Conservation (phyloP, 92 coral and sea anemone genomes). For the Epizoanthus rinbou region DNA sequence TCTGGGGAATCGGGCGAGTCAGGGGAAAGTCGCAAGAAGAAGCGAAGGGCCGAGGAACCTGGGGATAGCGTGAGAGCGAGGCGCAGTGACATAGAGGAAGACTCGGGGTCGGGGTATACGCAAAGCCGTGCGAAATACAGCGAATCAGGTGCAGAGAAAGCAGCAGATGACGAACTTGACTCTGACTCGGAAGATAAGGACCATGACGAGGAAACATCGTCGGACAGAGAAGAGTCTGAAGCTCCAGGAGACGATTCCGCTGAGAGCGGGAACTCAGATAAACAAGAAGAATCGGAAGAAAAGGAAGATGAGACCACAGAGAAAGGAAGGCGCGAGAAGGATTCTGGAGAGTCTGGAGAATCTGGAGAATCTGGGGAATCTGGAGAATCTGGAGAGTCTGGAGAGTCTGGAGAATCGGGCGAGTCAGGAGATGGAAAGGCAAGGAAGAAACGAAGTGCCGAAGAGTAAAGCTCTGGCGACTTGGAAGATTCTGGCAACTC, state of each 20-base stretch:
- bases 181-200: conserved; percentile 11
- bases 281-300: conserved; percentile 8
- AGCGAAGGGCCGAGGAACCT: too few species aligned
- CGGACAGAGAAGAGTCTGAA: not conserved
- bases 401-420: conserved; percentile 45
- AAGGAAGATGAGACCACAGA: conserved; percentile 10
- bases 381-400: conserved; percentile 44
- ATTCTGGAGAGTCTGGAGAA: conserved; percentile 21
- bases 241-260: not conserved
- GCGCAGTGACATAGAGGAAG: too few species aligned
- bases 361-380: conserved; percentile 22
- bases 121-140: too few species aligned
- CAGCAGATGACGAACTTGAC: conserved; percentile 3
- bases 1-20: not conserved
- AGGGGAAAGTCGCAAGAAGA: too few species aligned
- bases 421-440: conserved; percentile 16
- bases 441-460: not conserved
- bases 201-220: not conserved
- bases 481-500: conserved; percentile 14
- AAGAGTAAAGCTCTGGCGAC: not conserved
- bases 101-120: too few species aligned
- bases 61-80: too few species aligned
- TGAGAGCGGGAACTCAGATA: not conserved
- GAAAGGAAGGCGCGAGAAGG: not conserved
- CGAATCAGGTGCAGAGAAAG: not conserved